Evolutionary conservation across 2,888 invertebrate genomes (phyloP), one percentile per base, ranked within the genome.

Genomic region (Pherbina coryleti): DNA sequence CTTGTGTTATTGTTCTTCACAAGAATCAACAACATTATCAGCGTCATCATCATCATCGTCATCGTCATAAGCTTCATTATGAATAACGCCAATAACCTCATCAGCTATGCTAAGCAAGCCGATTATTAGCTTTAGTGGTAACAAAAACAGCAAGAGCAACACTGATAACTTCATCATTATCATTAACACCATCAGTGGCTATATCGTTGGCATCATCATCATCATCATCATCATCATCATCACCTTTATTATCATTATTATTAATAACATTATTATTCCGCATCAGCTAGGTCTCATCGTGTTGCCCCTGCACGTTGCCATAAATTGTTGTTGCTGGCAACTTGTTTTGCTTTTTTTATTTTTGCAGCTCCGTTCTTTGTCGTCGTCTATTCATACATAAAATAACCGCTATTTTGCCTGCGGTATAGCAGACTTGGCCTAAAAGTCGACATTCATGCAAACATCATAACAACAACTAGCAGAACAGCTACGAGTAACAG

Each of bases 401-500:
- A 70, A 70, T 34, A 73, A 73, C 73, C 62, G 62, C 72, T 72
- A 72, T 28, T 44, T 72, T 60, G 57, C 60, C 73, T 49, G 25
- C 8, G 44, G 73, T 31, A 28, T 9, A 49, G 73, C n/a, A 74
- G 73, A 74, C 73, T 44, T 64, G 73, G 73, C 73, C 73, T 64
- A 64, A 74, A 74, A 60, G 49, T 31, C 55, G 14, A 62, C 62
- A 44, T 37, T 34, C 28, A 31, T 25, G 28, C 22, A 28, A 34
- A 44, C 66, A 44, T n/a, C 51, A 31, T 3, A 62, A 31, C 62
- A 62, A 31, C 62, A 73, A 49, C 9, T 17, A 34, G n/a, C 34
- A 31, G 8, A n/a, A 66, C 31, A 37, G n/a, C 34, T 37, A 66
- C 17, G n/a, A 34, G 31, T 7, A 25, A 22, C 66, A 37, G 0